Evolutionary conservation across 2,888 invertebrate species (phyloP), one percentile per base, ranked within the genome.

Genomic region (Epirrhoe tristata): DNA sequence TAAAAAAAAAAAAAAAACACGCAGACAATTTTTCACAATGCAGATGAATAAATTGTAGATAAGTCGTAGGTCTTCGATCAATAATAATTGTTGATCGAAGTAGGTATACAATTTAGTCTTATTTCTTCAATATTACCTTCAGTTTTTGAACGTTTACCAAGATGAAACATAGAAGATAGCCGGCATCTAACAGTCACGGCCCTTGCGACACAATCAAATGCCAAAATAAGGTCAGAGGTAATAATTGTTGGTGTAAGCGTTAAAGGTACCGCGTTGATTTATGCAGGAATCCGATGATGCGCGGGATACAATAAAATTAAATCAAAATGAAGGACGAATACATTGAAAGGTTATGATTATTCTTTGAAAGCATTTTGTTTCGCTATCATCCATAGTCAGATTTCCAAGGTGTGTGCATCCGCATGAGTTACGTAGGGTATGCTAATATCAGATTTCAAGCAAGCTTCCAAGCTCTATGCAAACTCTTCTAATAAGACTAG

Each of bases 191-290:
- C 78, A 84, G 80, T 84, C 87, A 89, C 80, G 89, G 88, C 83
- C 87, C 80, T 92, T 92, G 85, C 91, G 89, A 92, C 89, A 92
- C 81, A 83, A 71, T 75, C 87, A 93, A 93, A 93, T 93, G 93
- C 82, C 93, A 93, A 88, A 93, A 91, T 91, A 93, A 93, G 91
- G 91, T 93, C 81, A 93, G 85, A 93, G 91, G 91, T 91, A 89
- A 70, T 74, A 74, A 72, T 72, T 72, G 74, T 70, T 72, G 67
- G 68, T 66, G 66, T 65, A 67, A 66, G 52, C 56, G 59, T 57
- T 63, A 62, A 65, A 80, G 81, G 81, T 84, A 83, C 83, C 82
- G 82, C 78, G 80, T 81, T 87, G 86, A 89, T 89, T 90, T 90
- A 91, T 89, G 87, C 87, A 87, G 88, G 87, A 88, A 89, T 90